These are phyloP conservation scores for Gallinago media DNA, from an alignment of 2,113 vertebrate genomes.

Conservation along the genomic window DNA sequence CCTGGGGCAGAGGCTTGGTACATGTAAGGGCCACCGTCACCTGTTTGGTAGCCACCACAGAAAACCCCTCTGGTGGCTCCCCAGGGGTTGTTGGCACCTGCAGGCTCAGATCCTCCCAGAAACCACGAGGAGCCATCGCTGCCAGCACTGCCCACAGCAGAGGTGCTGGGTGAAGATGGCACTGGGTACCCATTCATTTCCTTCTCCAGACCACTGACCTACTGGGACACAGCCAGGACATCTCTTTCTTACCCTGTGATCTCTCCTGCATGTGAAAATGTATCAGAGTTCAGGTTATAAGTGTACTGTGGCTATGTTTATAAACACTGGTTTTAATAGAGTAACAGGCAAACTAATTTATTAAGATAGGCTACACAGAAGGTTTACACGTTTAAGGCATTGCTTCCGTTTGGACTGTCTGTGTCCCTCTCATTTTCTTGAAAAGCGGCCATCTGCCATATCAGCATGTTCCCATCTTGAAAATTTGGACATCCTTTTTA, in stretches of 20 bases:
- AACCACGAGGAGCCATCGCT: accelerated
- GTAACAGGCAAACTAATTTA: background rate
- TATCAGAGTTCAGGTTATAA: background rate
- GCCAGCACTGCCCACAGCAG: accelerated
- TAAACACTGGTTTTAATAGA: background rate
- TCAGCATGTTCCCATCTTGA: background rate
- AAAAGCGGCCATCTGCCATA: background rate
- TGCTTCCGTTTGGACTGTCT: background rate
- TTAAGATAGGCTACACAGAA: background rate
- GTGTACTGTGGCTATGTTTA: background rate
- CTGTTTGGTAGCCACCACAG: background rate
- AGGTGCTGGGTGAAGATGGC: background rate
- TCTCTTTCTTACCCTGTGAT: background rate
- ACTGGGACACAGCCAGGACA: background rate
- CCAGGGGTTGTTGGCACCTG: accelerated
- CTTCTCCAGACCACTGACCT: background rate
- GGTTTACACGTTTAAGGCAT: background rate
- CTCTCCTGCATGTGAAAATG: background rate
- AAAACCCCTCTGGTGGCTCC: background rate
- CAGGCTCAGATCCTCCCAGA: background rate
- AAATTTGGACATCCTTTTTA: background rate
- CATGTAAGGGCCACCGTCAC: accelerated
- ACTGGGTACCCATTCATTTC: background rate
- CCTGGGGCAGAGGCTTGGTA: background rate
- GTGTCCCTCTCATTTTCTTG: background rate